phyloP scores from a whole-genome alignment of 1,140 invertebrate species.

The Drosophila ogumai region DNA sequence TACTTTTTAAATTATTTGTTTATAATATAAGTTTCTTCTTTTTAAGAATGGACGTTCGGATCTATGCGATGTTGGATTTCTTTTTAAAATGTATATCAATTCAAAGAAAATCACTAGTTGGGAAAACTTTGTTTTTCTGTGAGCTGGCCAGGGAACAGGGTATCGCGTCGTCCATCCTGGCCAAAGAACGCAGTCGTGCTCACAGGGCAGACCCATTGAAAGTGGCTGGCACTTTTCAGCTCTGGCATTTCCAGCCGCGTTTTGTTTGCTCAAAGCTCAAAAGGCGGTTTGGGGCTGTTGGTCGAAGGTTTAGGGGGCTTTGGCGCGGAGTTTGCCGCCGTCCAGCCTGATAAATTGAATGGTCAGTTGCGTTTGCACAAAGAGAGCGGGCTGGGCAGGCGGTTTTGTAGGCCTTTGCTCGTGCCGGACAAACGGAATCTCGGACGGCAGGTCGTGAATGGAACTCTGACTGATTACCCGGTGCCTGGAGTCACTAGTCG shows the following conservation, averaged over 20 bases:
- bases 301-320: constrained; percentile 6
- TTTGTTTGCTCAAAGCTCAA: constrained; percentile 76
- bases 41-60: not conserved
- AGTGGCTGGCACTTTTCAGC: constrained; percentile 59
- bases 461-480: constrained; percentile 43
- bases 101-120: not conserved
- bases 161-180: constrained; percentile 8
- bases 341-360: constrained; percentile 81
- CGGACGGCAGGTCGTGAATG: constrained; percentile 24
- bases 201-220: constrained; percentile 49
- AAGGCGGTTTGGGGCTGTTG: constrained; percentile 38
- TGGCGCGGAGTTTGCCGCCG: constrained; percentile 14
- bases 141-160: not conserved
- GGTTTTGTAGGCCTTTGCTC: constrained; percentile 31
- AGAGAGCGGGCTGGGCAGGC: constrained; percentile 53
- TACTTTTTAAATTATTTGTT: not conserved
- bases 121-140: too few species aligned
- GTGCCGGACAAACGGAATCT: constrained; percentile 58
- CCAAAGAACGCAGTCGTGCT: too few species aligned
- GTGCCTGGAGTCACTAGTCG: not conserved
- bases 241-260: constrained; percentile 46
- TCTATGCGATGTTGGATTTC: not conserved
- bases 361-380: constrained; percentile 76
- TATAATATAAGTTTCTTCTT: too few species aligned
- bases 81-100: too few species aligned